Evolutionary conservation across 2,888 invertebrate genomes (phyloP), one percentile per base, ranked within the genome.

Genomic region (Mesorhabditis belari): DNA sequence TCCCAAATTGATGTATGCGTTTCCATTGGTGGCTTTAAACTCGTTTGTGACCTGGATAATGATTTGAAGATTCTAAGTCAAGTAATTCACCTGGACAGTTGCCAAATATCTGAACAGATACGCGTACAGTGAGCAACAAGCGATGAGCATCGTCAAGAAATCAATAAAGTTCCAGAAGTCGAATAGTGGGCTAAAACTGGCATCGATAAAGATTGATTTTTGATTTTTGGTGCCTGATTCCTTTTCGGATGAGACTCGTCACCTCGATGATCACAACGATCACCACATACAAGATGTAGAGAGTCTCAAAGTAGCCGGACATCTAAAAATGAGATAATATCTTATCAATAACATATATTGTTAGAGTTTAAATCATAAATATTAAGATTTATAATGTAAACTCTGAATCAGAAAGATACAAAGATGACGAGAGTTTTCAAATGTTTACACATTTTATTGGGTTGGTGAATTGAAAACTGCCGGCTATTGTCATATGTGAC

Each of bases 21-120:
- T 82, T 9, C 82, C 82, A 55, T 81, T 81, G 49, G 82, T 82
- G 50, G 79, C 77, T 35, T 79, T 79, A 76, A 85, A 85, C 21
- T 74, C 72, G 3, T 76, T 74, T 21, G 83, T 79, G 2, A 84
- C 73, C 54, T 67, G 17, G 3, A 55, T 9, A 60, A 12, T 55
- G 26, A 28, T 57, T 57, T 6, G 17, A 17, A 59, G 35, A 59
- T 17, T 17, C 27, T 54, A 17, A 26, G 17, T 24, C n/a, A n/a
- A n/a, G n/a, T n/a, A n/a, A n/a, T 2, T 29, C 17, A 63, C 58
- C 62, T 58, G 57, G 12, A 28, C 58, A n/a, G 69, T 70, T 23
- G 65, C 61, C 5, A 65, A 44, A 50, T 67, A 58, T 23, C 72
- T 59, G 12, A 69, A 27, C 4, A 60, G 49, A 49, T 71, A 74